phyloP scores from a whole-genome alignment of 2,113 vertebrate species.

The Passer montanus region DNA sequence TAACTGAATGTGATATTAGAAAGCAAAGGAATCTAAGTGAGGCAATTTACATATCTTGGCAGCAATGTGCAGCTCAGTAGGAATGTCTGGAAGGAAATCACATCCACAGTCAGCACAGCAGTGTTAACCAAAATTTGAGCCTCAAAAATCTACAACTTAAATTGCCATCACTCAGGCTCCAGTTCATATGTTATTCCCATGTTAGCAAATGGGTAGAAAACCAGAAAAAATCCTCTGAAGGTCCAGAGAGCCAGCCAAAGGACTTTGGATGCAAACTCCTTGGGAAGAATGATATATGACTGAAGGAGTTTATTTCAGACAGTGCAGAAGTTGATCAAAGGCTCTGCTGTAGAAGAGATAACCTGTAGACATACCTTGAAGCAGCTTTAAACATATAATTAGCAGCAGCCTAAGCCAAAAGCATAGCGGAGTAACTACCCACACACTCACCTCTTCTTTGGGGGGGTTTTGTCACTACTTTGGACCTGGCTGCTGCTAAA shows the following conservation, averaged over 20 bases:
- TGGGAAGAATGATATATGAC: background rate
- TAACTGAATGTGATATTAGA: conserved; percentile 12
- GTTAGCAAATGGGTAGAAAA: conserved; percentile 23
- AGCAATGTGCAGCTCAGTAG: conserved; percentile 12
- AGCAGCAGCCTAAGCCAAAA: background rate
- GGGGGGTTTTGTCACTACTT: background rate
- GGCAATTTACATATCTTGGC: conserved; percentile 58
- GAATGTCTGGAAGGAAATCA: conserved; percentile 62
- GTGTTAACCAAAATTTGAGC: conserved; percentile 27
- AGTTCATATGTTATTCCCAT: background rate
- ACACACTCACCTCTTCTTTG: background rate
- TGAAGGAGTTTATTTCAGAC: background rate
- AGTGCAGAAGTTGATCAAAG: background rate
- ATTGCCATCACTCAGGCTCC: background rate
- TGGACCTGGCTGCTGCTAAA: background rate
- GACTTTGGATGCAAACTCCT: background rate
- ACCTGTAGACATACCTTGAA: background rate
- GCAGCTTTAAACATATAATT: background rate
- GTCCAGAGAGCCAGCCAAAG: background rate
- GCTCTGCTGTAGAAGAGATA: background rate
- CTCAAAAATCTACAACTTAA: conserved; percentile 19
- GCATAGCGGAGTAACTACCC: background rate
- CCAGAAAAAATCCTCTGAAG: background rate
- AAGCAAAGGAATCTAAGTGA: conserved; percentile 42
- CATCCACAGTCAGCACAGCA: conserved; percentile 38